These are phyloP conservation scores for Actias luna DNA, from an alignment of 2,888 invertebrate genomes.

Conservation along the genomic window DNA sequence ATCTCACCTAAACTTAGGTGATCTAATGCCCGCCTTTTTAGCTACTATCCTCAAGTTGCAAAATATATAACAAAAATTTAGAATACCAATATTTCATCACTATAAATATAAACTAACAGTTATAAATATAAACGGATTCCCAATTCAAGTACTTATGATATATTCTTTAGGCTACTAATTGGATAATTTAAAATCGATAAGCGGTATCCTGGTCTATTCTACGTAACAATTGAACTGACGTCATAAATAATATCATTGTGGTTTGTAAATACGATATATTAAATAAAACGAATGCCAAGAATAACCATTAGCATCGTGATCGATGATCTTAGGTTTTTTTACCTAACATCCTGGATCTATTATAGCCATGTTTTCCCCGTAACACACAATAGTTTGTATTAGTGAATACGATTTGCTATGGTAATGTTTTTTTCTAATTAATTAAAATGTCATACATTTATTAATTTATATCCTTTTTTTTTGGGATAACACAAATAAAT, in stretches of 20 bases:
- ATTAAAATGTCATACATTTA: too few species aligned
- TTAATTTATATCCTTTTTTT: too few species aligned
- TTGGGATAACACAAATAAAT: too few species aligned
- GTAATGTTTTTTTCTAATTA: background rate
- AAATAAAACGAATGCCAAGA: slow-evolving; percentile 13
- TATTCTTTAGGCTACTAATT: too few species aligned
- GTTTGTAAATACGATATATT: background rate
- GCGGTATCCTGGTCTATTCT: background rate
- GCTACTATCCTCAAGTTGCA: too few species aligned
- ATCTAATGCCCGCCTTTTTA: too few species aligned
- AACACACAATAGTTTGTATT: background rate
- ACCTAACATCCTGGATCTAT: background rate
- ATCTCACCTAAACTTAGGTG: too few species aligned
- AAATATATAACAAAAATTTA: too few species aligned
- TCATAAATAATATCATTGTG: background rate
- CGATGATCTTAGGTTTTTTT: background rate
- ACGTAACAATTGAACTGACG: background rate
- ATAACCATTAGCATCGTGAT: background rate
- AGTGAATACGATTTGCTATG: background rate
- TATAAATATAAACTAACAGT: too few species aligned
- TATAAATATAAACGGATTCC: too few species aligned
- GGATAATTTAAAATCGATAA: background rate
- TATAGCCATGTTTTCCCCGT: background rate
- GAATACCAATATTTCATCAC: too few species aligned
- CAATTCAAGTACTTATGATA: too few species aligned